phyloP scores from a whole-genome alignment of 2,113 vertebrate species.

The Perca schrenkii region DNA sequence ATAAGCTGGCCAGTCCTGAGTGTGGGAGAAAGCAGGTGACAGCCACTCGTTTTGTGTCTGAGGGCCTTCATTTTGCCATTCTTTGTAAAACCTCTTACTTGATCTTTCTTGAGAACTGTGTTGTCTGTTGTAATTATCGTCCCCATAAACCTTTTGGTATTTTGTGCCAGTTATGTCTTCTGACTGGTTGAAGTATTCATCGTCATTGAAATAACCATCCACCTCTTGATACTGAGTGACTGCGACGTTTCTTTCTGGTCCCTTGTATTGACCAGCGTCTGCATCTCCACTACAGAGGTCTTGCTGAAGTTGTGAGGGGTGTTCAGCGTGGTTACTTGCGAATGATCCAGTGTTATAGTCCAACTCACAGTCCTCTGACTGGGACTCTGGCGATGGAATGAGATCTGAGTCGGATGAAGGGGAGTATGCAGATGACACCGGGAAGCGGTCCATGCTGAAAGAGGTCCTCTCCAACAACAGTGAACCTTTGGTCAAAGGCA shows the following conservation, averaged over 20 bases:
- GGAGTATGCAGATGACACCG: background rate
- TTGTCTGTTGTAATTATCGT: background rate
- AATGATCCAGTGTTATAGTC: background rate
- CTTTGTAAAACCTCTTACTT: background rate
- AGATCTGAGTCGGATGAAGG: background rate
- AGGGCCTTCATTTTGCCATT: background rate
- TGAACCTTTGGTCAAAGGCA: constrained; percentile 64
- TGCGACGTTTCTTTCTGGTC: background rate
- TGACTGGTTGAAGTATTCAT: background rate
- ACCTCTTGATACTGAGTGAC: background rate
- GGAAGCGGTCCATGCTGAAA: constrained; percentile 39
- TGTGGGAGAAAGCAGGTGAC: background rate
- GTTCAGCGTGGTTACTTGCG: background rate
- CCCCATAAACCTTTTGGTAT: background rate
- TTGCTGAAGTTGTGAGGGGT: constrained; percentile 2
- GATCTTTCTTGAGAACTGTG: background rate
- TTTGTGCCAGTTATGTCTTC: background rate
- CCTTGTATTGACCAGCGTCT: background rate
- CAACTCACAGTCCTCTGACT: background rate
- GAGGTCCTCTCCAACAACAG: constrained; percentile 73
- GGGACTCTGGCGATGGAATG: background rate
- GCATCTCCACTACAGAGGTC: background rate
- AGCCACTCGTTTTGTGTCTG: background rate
- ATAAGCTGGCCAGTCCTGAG: background rate
- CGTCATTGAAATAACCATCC: background rate